Evolutionary conservation across 2,888 invertebrate species (phyloP), one percentile per base, ranked within the genome.

Genomic region (Nomada ruficornis): DNA sequence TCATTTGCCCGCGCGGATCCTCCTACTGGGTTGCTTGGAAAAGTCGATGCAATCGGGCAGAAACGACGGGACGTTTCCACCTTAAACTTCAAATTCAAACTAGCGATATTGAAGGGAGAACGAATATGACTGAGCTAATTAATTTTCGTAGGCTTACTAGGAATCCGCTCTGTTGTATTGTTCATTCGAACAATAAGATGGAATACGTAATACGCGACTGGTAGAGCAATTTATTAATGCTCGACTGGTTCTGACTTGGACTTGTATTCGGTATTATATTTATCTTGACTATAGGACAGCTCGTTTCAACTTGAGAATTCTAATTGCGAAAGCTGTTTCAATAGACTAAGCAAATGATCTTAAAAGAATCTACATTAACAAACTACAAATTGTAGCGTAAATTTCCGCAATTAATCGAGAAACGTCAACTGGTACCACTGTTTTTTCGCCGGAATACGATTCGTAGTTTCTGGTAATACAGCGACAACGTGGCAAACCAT

Each of bases 1-100:
- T 67, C 65, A 47, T 75, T 80, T 73, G 65, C 75, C 44, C 65
- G 62, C 52, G 26, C 57, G 70, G 62, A 71, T 57, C 59, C 69
- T 42, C 55, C 20, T 23, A 11, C 55, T 13, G 20, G 11, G 55
- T 9, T 10, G 57, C 57, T 57, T 20, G 23, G 11, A 65, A 60
- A 57, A 70, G 72, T 55, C 71, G 50, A 47, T 7, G 74, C 68
- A 44, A 73, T 73, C 69, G 73, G 54, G 69, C 65, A 50, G 59
- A 72, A 73, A 23, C 69, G 69, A 65, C 69, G 64, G 55, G 62
- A 52, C 70, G 82, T 82, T 81, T 77, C 69, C 82, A 62, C 77
- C 82, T 82, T 73, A 65, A 83, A 65, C 73, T 50, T 47, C 52
- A 23, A 29, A 29, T 2, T 69, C 64, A 62, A 78, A 77, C 74